These are phyloP conservation scores for Oplegnathus fasciatus DNA, from an alignment of 2,113 vertebrate genomes.

Conservation along the genomic window DNA sequence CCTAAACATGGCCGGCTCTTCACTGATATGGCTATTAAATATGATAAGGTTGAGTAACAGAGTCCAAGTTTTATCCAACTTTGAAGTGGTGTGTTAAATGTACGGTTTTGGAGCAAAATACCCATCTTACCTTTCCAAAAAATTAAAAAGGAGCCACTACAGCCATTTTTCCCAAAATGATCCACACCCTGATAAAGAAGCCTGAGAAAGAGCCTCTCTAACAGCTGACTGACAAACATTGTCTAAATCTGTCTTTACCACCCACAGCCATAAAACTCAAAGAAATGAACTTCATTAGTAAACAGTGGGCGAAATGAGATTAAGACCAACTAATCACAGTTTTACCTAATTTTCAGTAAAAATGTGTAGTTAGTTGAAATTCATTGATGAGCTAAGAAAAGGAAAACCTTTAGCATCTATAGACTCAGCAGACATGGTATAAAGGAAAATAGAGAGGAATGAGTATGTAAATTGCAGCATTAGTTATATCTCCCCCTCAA, in stretches of 20 bases:
- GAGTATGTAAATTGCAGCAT: neutral
- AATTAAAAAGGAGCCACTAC: neutral
- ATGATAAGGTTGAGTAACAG: neutral
- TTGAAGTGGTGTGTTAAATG: conserved; percentile 3
- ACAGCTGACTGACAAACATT: conserved; percentile 28
- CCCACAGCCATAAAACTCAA: conserved; percentile 17
- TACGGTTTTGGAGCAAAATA: conserved; percentile 1
- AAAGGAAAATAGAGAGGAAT: neutral
- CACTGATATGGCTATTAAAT: neutral
- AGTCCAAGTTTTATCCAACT: neutral
- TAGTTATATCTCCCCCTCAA: neutral
- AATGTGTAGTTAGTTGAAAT: neutral
- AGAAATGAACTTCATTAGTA: neutral
- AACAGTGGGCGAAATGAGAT: conserved; percentile 1
- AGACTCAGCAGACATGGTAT: neutral
- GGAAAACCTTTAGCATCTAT: neutral
- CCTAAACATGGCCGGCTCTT: neutral
- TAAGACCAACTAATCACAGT: neutral
- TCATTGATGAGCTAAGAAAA: neutral
- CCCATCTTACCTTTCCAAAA: conserved; percentile 2
- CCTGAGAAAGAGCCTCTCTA: conserved; percentile 12
- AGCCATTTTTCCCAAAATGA: neutral
- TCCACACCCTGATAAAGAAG: conserved; percentile 19
- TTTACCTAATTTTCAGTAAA: neutral
- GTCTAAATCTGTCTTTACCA: conserved; percentile 19